A percentile compares a stretch with the other conserved stretches of the same genome.
These are phyloP conservation scores for Chrysopilus asiliformis DNA, from an alignment of 2,888 invertebrate genomes.

Conservation along the genomic window DNA sequence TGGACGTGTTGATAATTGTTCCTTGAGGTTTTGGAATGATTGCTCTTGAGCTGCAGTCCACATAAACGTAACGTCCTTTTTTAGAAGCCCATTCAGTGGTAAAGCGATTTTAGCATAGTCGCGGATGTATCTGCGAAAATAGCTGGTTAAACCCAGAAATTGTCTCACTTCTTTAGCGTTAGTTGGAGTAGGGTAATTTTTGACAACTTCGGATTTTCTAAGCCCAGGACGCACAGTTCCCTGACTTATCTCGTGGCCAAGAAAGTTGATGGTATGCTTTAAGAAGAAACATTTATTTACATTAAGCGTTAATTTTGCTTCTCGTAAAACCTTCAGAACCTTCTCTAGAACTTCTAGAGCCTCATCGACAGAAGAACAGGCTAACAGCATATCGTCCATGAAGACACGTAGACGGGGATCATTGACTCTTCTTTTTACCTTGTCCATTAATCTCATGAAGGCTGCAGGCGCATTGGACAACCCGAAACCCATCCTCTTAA, in stretches of 20 bases:
- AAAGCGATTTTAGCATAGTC: background rate
- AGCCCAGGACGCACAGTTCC: background rate
- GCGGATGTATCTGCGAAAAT: conserved; percentile 2
- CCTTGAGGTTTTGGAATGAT: conserved; percentile 4
- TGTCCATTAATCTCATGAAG: conserved; percentile 10
- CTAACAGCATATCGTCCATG: conserved; percentile 16
- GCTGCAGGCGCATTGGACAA: too few species aligned
- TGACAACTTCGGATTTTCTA: background rate
- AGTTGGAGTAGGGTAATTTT: too few species aligned
- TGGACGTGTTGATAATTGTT: background rate
- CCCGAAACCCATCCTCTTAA: conserved; percentile 7
- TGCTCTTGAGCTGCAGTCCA: background rate
- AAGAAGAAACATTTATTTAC: conserved; percentile 9
- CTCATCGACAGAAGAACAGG: conserved; percentile 11
- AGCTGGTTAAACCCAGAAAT: conserved; percentile 18
- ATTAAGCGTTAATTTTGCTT: conserved; percentile 21
- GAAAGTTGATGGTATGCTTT: background rate
- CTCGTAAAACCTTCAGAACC: background rate
- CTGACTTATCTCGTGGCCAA: background rate
- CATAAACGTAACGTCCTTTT: background rate
- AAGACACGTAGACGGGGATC: conserved; percentile 13
- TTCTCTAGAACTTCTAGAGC: conserved; percentile 4
- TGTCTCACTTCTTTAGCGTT: conserved; percentile 8
- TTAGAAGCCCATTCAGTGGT: conserved; percentile 4
- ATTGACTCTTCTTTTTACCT: background rate